These are phyloP conservation scores for Gallinago stenura DNA, from an alignment of 2,797 vertebrate species.

Conservation along the genomic window DNA sequence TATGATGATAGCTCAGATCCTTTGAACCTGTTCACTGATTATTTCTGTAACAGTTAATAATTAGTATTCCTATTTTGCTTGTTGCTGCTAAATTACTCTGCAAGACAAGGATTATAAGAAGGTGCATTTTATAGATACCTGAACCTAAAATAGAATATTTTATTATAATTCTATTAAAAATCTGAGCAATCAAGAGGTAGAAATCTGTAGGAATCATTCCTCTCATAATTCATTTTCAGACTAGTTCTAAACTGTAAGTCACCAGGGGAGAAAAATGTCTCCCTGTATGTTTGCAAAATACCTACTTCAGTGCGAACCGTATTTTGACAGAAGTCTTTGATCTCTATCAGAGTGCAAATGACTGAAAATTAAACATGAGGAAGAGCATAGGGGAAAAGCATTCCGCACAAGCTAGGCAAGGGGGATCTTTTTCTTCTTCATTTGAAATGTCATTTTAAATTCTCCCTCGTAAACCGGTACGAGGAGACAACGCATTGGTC, in stretches of 20 bases:
- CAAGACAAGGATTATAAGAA: not conserved
- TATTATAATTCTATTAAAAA: not conserved
- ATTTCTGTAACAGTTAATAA: not conserved
- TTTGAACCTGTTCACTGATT: not conserved
- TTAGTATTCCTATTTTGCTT: not conserved
- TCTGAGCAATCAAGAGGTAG: not conserved
- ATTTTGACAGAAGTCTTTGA: constrained; percentile 63
- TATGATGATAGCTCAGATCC: not conserved
- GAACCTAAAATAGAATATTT: not conserved
- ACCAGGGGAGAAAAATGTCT: constrained; percentile 17
- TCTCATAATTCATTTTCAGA: not conserved
- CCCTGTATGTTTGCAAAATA: constrained; percentile 44
- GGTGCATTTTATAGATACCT: not conserved
- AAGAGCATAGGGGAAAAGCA: not conserved
- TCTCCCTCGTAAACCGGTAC: not conserved
- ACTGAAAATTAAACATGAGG: constrained; percentile 65
- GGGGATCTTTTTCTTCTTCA: not conserved
- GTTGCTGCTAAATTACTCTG: not conserved
- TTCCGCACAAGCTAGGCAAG: constrained; percentile 18
- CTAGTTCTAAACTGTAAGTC: constrained; percentile 8
- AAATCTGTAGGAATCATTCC: not conserved
- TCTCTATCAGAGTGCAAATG: constrained; percentile 64
- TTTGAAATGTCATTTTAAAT: constrained; percentile 43
- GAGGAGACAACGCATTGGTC: not conserved
- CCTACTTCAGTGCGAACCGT: not conserved